Evolutionary conservation across 37 sponge, comb jelly and placozoan genomes (phyloP).

Genomic region (Spongilla lacustris): DNA sequence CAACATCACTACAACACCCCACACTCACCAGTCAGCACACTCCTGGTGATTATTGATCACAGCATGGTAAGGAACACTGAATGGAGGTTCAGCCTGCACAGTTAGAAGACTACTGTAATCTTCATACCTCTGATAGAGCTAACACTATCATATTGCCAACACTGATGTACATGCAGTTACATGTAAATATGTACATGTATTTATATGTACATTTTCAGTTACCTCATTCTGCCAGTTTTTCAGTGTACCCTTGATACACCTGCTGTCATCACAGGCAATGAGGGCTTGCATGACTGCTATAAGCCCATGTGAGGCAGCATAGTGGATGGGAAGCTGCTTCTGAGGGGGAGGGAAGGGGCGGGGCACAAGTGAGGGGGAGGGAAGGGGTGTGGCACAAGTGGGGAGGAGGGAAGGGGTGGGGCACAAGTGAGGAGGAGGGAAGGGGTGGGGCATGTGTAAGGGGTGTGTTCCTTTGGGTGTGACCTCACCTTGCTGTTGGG

Average conservation of each 20-base stretch:
- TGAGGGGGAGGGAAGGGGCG: slow-evolving; percentile 2
- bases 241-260: neutral
- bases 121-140: no score
- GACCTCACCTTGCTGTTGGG: neutral
- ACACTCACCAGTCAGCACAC: slow-evolving; percentile 55
- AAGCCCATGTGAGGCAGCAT: slow-evolving; percentile 56
- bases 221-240: slow-evolving; percentile 10
- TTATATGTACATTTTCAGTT: neutral
- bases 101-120: neutral
- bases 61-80: slow-evolving; percentile 32
- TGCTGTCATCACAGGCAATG: neutral
- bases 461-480: neutral
- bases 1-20: neutral
- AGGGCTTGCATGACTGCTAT: slow-evolving; percentile 16
- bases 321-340: slow-evolving; percentile 58
- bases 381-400: no score
- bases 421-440: no score
- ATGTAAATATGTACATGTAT: neutral
- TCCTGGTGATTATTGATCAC: slow-evolving; percentile 27
- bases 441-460: no score
- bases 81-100: neutral
- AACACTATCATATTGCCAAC: no score
- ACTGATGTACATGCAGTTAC: neutral
- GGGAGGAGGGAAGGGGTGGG: no score
- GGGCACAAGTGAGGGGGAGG: no score